A percentile compares a stretch with the other conserved stretches of the same genome.
These are phyloP conservation scores for Epinephelus lanceolatus DNA, from an alignment of 2,113 vertebrate species.

Conservation along the genomic window DNA sequence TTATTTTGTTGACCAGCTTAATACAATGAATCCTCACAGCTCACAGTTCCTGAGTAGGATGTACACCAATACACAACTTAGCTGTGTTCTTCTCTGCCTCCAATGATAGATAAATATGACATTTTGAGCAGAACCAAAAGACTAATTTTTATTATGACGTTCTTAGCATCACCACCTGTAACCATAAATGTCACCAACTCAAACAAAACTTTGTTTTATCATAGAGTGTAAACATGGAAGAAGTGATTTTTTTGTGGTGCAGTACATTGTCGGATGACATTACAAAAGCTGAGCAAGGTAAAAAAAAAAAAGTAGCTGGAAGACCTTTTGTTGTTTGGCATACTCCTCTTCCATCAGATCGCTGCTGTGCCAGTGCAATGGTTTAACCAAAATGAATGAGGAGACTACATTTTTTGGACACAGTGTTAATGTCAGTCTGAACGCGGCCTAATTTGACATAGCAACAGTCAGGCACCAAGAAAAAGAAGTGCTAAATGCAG, in stretches of 20 bases:
- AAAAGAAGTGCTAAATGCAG: slow-evolving; percentile 45
- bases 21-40: not conserved
- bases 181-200: not conserved
- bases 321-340: not conserved
- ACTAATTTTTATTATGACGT: not conserved
- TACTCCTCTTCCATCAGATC: not conserved
- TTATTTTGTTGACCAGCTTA: not conserved
- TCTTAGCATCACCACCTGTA: not conserved
- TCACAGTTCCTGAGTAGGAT: not conserved
- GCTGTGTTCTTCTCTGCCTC: not conserved
- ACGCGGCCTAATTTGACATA: slow-evolving; percentile 30
- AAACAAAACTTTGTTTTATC: not conserved
- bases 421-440: not conserved
- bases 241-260: not conserved
- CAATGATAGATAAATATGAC: not conserved
- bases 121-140: not conserved
- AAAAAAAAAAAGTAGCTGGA: not conserved
- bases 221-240: not conserved
- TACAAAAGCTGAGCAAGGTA: not conserved
- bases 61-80: not conserved
- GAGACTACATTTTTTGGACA: not conserved
- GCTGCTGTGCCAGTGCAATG: not conserved
- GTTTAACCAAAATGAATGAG: not conserved
- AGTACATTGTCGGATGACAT: not conserved
- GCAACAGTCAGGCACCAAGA: slow-evolving; percentile 24